Evolutionary conservation across 2,888 invertebrate species (phyloP).

Genomic region (Sepioteuthis lessoniana): DNA sequence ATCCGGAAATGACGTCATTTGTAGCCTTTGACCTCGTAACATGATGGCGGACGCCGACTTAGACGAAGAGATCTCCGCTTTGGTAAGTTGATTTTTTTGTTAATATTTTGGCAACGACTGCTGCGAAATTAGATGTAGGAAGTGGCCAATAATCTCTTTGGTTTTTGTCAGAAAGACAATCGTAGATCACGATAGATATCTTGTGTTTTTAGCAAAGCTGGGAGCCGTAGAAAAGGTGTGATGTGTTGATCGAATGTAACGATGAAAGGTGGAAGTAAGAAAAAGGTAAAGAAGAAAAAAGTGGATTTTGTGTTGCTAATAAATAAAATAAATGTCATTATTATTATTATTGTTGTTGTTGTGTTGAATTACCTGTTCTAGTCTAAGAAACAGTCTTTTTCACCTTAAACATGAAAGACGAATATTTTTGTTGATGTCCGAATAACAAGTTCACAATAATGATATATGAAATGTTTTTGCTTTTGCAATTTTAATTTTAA

Average conservation of each 20-base stretch:
- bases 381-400: neutral
- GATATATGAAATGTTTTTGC: neutral
- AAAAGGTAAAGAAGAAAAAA: neutral
- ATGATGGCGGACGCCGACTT: slow-evolving; percentile 41
- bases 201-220: neutral
- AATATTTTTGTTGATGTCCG: neutral
- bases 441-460: neutral
- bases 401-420: neutral
- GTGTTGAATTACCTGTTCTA: neutral
- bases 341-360: neutral
- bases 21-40: slow-evolving; percentile 41
- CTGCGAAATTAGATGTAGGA: neutral
- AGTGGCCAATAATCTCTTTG: neutral
- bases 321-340: neutral
- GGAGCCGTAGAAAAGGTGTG: neutral
- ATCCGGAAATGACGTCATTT: slow-evolving; percentile 45
- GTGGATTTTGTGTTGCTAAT: neutral
- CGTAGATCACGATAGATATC: neutral
- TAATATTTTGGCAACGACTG: neutral
- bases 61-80: slow-evolving; percentile 41
- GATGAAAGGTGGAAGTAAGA: too few relatives aligned
- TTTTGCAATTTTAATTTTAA: neutral
- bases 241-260: too few relatives aligned
- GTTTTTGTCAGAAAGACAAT: neutral
- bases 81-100: slow-evolving; percentile 35